A percentile compares a stretch with the other conserved stretches of the same genome.
Conservation (phyloP, 2,113 vertebrate genomes). For the Anguilla rostrata region DNA sequence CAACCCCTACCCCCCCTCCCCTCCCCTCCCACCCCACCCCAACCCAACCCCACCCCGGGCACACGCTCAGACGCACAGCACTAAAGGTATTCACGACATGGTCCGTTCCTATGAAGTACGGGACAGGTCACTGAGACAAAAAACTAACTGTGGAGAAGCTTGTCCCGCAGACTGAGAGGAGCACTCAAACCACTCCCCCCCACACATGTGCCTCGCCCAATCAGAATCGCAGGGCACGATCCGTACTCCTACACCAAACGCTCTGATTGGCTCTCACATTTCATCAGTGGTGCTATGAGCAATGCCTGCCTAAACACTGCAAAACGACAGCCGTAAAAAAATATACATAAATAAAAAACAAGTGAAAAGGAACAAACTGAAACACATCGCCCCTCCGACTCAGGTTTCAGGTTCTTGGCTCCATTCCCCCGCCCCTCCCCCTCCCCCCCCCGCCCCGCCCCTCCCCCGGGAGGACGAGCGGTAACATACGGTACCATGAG, state of each 20-base stretch:
- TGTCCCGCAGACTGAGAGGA: neutral
- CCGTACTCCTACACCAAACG: neutral
- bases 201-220: neutral
- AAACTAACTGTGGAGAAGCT: neutral
- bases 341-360: neutral
- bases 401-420: conserved; percentile 23
- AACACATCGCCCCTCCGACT: neutral
- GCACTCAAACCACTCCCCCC: neutral
- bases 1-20: neutral
- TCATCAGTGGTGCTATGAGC: neutral
- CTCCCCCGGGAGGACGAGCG: conserved; percentile 80
- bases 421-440: conserved; percentile 17
- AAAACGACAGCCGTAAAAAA: neutral
- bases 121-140: neutral
- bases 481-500: conserved; percentile 98
- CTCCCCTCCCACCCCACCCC: too few relatives aligned
- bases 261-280: neutral
- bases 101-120: neutral
- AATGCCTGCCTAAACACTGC: neutral
- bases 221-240: neutral
- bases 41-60: too few relatives aligned
- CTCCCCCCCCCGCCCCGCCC: conserved; percentile 13
- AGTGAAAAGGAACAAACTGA: conserved; percentile 1
- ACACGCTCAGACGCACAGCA: neutral
- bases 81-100: neutral